Evolutionary conservation across 2,888 invertebrate species (phyloP).

Genomic region (Ichneumoninae sp.): DNA sequence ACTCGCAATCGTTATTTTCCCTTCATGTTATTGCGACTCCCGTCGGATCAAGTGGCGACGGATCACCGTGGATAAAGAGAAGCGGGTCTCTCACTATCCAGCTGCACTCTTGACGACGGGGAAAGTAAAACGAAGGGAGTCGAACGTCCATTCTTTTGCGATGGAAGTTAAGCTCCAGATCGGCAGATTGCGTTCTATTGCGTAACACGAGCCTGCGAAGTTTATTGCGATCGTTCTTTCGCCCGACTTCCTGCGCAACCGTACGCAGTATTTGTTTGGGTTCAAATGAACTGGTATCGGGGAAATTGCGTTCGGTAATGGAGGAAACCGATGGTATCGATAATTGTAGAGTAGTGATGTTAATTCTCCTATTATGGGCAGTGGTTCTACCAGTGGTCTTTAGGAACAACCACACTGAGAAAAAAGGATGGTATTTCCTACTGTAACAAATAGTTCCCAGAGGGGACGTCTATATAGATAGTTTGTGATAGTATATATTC

Average conservation of each 20-base stretch:
- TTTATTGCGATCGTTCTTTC: not conserved
- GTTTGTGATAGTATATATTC: too few species aligned
- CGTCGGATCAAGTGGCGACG: conserved; percentile 39
- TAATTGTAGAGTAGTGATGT: not conserved
- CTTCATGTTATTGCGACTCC: conserved; percentile 23
- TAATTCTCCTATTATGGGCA: too few species aligned
- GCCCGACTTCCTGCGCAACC: not conserved
- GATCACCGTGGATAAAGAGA: conserved; percentile 40
- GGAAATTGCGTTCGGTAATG: conserved; percentile 10
- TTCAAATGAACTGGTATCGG: conserved; percentile 18
- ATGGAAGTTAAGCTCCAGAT: conserved; percentile 20
- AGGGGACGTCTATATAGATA: too few species aligned
- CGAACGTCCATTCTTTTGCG: not conserved
- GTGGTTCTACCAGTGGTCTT: too few species aligned
- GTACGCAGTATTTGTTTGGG: conserved; percentile 10
- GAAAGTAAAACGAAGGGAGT: conserved; percentile 14
- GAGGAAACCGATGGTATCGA: conserved; percentile 24
- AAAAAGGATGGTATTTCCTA: too few species aligned
- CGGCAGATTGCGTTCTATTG: conserved; percentile 23
- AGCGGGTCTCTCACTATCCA: conserved; percentile 45
- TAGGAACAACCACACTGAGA: too few species aligned
- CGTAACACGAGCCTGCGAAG: not conserved
- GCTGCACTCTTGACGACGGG: conserved; percentile 43
- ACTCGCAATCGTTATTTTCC: conserved; percentile 24
- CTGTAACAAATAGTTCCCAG: too few species aligned